A percentile compares a stretch with the other conserved stretches of the same genome.
Conservation (phyloP, 2,113 vertebrate genomes). For the Pteronura brasiliensis region DNA sequence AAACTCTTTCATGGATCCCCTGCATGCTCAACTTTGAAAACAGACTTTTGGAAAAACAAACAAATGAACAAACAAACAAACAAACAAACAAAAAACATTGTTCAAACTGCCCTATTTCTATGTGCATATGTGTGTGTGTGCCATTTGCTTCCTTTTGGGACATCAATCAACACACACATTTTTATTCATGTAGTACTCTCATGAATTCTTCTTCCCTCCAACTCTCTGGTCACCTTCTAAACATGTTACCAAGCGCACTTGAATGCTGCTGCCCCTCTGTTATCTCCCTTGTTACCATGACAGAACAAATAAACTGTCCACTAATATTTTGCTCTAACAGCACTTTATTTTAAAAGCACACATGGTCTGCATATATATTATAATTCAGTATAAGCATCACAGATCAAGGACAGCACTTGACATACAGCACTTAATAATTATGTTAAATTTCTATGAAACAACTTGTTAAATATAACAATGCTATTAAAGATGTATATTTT, state of each 20-base stretch:
- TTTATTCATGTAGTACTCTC: neutral
- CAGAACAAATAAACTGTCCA: neutral
- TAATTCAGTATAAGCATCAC: neutral
- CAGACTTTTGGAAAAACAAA: neutral
- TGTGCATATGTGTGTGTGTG: neutral
- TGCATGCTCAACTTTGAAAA: neutral
- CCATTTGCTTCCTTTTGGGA: constrained; percentile 7
- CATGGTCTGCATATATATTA: neutral
- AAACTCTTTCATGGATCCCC: neutral
- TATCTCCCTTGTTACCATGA: neutral
- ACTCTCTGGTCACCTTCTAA: constrained; percentile 2
- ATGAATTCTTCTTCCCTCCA: neutral
- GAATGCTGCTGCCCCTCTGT: neutral
- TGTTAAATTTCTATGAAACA: neutral
- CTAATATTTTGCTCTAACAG: neutral
- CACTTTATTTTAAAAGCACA: neutral
- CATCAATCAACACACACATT: neutral
- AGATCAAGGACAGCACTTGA: neutral
- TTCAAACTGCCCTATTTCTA: neutral
- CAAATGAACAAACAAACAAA: neutral
- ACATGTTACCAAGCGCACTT: neutral
- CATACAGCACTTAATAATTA: neutral
- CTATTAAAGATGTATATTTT: neutral
- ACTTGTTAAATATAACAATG: neutral
- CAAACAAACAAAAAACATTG: neutral